Evolutionary conservation across 1,140 invertebrate species (phyloP), one percentile per base, ranked within the genome.

Genomic region (Archegozetes longisetosus): DNA sequence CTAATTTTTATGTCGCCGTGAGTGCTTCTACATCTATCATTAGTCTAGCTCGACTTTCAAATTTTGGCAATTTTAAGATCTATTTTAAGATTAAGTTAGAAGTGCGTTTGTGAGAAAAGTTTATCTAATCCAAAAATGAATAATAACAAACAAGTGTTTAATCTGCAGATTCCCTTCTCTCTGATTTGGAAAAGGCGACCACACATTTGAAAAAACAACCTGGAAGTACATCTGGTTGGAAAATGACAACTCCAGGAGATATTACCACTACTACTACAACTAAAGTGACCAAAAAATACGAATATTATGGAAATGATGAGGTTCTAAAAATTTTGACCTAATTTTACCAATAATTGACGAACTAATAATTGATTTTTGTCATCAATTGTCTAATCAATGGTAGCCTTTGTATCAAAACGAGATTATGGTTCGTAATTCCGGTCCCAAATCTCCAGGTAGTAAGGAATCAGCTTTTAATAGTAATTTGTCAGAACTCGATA

Each of bases 401-500:
- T 26, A 60, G 56, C 56, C 55, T 40, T 23, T 62, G 24, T 60
- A 62, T n/a, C 58, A 60, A 27, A 62, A 62, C 24, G 49, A 62
- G 28, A 20, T 40, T n/a, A 60, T 47, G 25, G 4, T 47, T 23
- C 2, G 52, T 82, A 67, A 84, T 82, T 9, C 2, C 28, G 27
- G 29, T 28, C 28, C 20, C 28, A 48, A 22, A 46, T 14, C 32
- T 28, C 28, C 27, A 14, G 26, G 26, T 53, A 20, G 27, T 40
- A 9, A 9, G 17, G 32, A 40, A 6, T 6, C 17, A 6, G 17
- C 6, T 40, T 40, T 9, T 40, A 40, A 40, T 17, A 40, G 17
- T 17, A 92, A 92, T 73, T 76, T 93, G 24, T 88, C 86, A 0
- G 90, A 95, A 74, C 71, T 96, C 67, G 90, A 96, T 72, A 87